Evolutionary conservation across 2,888 invertebrate genomes (phyloP).

Genomic region (Chalcosyrphus nemorum): DNA sequence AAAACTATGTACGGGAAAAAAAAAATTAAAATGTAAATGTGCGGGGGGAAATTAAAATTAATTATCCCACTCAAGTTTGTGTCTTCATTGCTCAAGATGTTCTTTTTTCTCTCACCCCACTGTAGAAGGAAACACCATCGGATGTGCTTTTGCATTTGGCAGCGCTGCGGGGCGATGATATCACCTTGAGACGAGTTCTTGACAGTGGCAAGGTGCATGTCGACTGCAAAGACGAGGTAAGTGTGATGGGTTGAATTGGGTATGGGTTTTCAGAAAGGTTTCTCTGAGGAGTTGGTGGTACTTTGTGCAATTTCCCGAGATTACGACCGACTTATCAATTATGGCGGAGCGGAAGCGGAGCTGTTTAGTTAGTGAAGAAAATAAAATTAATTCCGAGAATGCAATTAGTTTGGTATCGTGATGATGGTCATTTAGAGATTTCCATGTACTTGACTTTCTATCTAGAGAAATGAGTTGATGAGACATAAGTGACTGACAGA

Average conservation of each 20-base stretch:
- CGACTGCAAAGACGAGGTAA: constrained; percentile 96
- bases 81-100: constrained; percentile 28
- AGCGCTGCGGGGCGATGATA: constrained; percentile 92
- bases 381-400: constrained; percentile 25
- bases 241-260: constrained; percentile 56
- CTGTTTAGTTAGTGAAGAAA: constrained; percentile 19
- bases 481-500: not conserved
- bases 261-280: not conserved
- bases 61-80: constrained; percentile 51
- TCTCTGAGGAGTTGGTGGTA: not conserved
- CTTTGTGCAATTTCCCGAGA: constrained; percentile 12
- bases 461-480: not conserved
- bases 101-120: constrained; percentile 60
- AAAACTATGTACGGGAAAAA: not conserved
- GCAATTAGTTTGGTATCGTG: constrained; percentile 27
- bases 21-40: constrained; percentile 3
- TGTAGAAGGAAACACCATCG: constrained; percentile 94
- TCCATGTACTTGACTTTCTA: not conserved
- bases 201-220: constrained; percentile 97
- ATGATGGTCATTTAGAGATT: constrained; percentile 35
- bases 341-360: constrained; percentile 21
- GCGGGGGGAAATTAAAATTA: constrained; percentile 57
- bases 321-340: constrained; percentile 31
- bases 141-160: constrained; percentile 96
- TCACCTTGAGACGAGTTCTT: constrained; percentile 89